A percentile compares a stretch with the other conserved stretches of the same genome.
Evolutionary conservation across 2,888 invertebrate genomes (phyloP).

Genomic region (Ormyrus thymus): DNA sequence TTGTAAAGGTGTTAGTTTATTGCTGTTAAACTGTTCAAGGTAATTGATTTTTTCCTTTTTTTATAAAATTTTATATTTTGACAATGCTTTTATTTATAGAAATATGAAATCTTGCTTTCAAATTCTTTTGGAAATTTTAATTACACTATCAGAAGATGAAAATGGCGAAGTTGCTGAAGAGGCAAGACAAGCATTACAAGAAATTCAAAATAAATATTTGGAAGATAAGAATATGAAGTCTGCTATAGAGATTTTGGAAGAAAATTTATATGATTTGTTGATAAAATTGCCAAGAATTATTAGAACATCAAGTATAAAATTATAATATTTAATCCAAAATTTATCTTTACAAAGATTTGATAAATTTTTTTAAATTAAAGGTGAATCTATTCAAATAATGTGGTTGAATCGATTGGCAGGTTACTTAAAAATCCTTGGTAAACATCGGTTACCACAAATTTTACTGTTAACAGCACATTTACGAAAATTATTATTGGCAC

Average conservation of each 20-base stretch:
- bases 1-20: conserved; percentile 77
- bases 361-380: conserved; percentile 67
- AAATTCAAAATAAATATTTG: conserved; percentile 74
- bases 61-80: conserved; percentile 38
- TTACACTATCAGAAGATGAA: conserved; percentile 83
- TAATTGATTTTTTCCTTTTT: conserved; percentile 67
- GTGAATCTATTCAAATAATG: conserved; percentile 79
- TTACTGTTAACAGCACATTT: conserved; percentile 78
- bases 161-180: conserved; percentile 76
- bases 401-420: conserved; percentile 82
- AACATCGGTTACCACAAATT: conserved; percentile 78
- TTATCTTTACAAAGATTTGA: not conserved
- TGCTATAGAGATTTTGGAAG: conserved; percentile 78
- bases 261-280: conserved; percentile 79
- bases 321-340: too few relatives aligned
- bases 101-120: conserved; percentile 80
- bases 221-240: conserved; percentile 68
- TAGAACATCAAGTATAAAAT: conserved; percentile 74
- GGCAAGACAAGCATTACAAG: conserved; percentile 71
- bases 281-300: conserved; percentile 80
- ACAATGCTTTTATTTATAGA: conserved; percentile 69
- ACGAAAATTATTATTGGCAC: conserved; percentile 77
- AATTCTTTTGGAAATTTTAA: conserved; percentile 81
- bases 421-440: conserved; percentile 79
- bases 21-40: conserved; percentile 80